phyloP scores from a whole-genome alignment of 2,888 invertebrate species.

The Athalia circularis region DNA sequence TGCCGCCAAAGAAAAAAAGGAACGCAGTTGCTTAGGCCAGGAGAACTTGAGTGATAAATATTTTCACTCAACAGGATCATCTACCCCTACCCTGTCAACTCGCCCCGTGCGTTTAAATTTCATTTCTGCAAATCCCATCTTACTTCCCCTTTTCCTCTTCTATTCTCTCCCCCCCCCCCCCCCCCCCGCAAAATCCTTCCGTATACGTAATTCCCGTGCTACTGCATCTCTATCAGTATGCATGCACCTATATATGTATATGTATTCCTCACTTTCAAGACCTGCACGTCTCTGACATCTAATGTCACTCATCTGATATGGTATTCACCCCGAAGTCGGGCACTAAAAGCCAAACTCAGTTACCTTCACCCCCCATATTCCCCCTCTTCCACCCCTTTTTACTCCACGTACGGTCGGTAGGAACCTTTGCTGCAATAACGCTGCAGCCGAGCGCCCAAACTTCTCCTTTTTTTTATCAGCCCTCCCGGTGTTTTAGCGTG shows the following conservation, averaged over 20 bases:
- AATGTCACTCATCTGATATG: constrained; percentile 62
- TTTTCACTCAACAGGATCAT: constrained; percentile 36
- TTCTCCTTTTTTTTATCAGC: constrained; percentile 5
- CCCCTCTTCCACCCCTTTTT: constrained; percentile 50
- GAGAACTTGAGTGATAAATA: constrained; percentile 33
- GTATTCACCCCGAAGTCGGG: constrained; percentile 61
- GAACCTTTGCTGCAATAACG: background rate
- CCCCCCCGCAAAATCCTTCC: background rate
- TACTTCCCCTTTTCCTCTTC: background rate
- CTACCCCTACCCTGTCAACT: background rate
- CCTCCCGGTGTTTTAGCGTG: constrained; percentile 36
- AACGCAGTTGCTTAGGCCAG: constrained; percentile 29
- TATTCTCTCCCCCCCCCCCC: background rate
- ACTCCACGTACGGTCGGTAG: background rate
- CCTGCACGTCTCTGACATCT: constrained; percentile 44
- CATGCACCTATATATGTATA: background rate
- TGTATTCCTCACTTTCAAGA: constrained; percentile 19
- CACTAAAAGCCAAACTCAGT: constrained; percentile 64
- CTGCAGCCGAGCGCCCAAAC: background rate
- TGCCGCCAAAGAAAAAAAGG: background rate
- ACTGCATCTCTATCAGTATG: background rate
- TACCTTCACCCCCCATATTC: constrained; percentile 50
- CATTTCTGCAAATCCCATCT: constrained; percentile 23
- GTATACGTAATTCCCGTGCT: background rate
- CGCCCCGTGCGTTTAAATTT: constrained; percentile 26